Conservation (phyloP, 2,797 vertebrate species). For the Chiroxiphia lanceolata region DNA sequence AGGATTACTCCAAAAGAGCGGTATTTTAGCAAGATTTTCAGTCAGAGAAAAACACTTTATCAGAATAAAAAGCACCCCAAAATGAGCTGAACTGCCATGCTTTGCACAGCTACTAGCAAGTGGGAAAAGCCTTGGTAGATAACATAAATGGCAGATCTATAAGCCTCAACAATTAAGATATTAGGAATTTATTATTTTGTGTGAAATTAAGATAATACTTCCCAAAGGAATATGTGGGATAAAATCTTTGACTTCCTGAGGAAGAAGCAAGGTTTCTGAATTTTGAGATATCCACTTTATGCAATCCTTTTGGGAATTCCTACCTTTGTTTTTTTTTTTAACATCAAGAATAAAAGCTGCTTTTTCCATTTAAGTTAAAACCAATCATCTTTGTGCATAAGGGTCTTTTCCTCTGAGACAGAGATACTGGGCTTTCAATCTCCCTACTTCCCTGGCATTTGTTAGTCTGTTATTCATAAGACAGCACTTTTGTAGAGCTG, state of each 20-base stretch:
- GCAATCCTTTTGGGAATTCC: background rate
- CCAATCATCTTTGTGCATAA: background rate
- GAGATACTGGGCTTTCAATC: background rate
- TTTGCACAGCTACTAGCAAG: background rate
- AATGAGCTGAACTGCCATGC: background rate
- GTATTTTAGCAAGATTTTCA: background rate
- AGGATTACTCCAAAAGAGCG: background rate
- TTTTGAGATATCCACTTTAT: background rate
- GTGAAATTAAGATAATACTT: background rate
- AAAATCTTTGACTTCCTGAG: conserved; percentile 2
- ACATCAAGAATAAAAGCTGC: background rate
- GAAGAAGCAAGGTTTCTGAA: background rate
- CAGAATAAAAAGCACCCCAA: background rate
- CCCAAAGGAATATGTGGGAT: background rate
- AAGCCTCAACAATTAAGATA: background rate
- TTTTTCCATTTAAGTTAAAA: conserved; percentile 25
- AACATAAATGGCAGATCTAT: background rate
- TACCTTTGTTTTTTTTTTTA: background rate
- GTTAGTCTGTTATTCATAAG: background rate
- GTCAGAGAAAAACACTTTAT: background rate
- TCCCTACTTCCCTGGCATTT: background rate
- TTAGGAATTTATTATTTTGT: background rate
- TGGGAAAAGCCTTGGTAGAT: background rate
- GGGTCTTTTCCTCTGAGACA: background rate
- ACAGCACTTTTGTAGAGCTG: background rate